phyloP scores from a whole-genome alignment of 2,888 invertebrate genomes.

The Drosophila mayaguana region DNA sequence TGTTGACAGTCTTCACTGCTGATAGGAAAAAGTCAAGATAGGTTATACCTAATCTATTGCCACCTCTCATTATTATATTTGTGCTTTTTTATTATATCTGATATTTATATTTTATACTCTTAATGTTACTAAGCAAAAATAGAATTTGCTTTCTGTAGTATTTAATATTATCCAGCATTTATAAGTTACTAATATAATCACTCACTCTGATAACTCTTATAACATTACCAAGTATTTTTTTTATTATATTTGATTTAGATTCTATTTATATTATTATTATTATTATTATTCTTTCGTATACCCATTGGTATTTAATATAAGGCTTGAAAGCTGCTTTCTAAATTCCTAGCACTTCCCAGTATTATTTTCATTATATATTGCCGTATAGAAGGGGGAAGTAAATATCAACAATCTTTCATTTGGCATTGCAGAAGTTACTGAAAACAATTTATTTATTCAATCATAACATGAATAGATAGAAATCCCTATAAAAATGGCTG shows the following conservation, averaged over 20 bases:
- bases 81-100: background rate
- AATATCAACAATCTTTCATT: no score
- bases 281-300: background rate
- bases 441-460: no score
- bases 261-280: background rate
- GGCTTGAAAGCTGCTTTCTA: background rate
- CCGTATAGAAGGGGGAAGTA: no score
- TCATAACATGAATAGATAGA: no score
- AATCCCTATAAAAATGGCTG: no score
- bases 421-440: no score
- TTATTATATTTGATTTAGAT: background rate
- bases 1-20: background rate
- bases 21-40: conserved; percentile 8
- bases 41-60: conserved; percentile 5
- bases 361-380: background rate
- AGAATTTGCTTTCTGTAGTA: no score
- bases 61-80: background rate
- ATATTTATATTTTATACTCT: background rate
- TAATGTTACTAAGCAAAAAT: no score
- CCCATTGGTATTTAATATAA: background rate
- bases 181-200: no score
- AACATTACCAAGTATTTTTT: background rate
- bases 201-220: background rate
- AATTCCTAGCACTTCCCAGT: background rate
- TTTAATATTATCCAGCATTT: no score